Percentiles rank a stretch among this genome's conserved stretches.
These are phyloP conservation scores for Colletes gigas DNA, from an alignment of 1,140 invertebrate genomes.

Conservation along the genomic window DNA sequence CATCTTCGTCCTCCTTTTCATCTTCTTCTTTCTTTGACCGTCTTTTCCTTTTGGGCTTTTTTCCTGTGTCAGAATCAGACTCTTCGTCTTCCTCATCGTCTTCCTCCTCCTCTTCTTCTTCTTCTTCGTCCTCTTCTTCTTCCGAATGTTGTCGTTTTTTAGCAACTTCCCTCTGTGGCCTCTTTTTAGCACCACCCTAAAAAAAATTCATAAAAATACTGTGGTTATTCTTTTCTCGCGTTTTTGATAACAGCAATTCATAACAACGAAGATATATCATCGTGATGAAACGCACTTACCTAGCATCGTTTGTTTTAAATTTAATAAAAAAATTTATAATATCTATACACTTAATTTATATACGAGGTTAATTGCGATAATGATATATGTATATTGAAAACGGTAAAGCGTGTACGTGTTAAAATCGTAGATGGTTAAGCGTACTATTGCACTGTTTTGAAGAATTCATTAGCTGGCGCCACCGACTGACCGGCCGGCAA, in stretches of 20 bases:
- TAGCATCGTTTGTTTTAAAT: background rate
- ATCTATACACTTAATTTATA: too few species aligned
- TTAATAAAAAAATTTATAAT: background rate
- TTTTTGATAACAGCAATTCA: background rate
- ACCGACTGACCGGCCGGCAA: constrained; percentile 62
- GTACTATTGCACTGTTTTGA: constrained; percentile 45
- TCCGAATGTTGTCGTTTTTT: constrained; percentile 79
- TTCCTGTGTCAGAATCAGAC: constrained; percentile 75
- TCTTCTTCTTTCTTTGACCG: constrained; percentile 78
- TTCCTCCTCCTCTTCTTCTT: constrained; percentile 78
- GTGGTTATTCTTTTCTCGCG: background rate
- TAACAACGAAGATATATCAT: background rate
- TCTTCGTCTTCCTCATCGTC: constrained; percentile 77
- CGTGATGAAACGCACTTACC: background rate
- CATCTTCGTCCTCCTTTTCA: constrained; percentile 79
- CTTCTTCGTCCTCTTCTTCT: constrained; percentile 77
- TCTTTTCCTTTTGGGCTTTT: constrained; percentile 77
- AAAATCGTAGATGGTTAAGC: background rate
- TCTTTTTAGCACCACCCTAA: constrained; percentile 72
- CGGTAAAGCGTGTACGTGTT: background rate
- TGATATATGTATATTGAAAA: background rate
- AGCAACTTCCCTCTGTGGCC: constrained; percentile 73
- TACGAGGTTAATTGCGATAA: background rate
- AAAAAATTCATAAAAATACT: background rate
- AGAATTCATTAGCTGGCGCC: constrained; percentile 46